A percentile compares a stretch with the other conserved stretches of the same genome.
phyloP scores from a whole-genome alignment of 30 jellyfish, hydroid and myxozoan species.

The Phacellophora camtschatica region DNA sequence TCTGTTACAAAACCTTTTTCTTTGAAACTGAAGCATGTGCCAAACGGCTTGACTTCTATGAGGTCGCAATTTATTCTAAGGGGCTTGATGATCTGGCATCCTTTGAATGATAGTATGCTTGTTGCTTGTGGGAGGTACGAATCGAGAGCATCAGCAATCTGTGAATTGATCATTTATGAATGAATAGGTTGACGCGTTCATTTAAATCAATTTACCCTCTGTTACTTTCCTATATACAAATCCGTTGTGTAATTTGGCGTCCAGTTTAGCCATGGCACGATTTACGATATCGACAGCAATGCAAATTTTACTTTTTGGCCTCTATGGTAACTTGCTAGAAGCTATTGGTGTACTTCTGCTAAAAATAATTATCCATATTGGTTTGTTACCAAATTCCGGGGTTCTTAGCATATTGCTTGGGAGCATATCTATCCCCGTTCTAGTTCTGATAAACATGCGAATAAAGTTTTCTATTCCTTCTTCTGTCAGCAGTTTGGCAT shows the following conservation, averaged over 20 bases:
- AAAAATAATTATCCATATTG: not conserved
- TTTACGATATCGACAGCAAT: not conserved
- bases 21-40: not conserved
- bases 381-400: not conserved
- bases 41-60: not conserved
- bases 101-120: not conserved
- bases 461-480: not conserved
- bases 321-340: not conserved
- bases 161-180: not conserved
- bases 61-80: not conserved
- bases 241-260: not conserved
- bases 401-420: not conserved
- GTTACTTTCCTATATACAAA: not conserved
- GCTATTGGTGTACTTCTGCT: not conserved
- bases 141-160: not conserved
- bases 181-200: not conserved
- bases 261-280: conserved; percentile 12
- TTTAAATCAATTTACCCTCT: not conserved
- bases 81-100: not conserved
- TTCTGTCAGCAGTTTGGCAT: not conserved
- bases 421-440: too few relatives aligned
- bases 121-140: not conserved
- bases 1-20: not conserved
- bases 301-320: not conserved
- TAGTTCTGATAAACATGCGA: too few relatives aligned